Evolutionary conservation across 37 sponge, comb jelly and placozoan species (phyloP).

Genomic region (Agelas oroides): DNA sequence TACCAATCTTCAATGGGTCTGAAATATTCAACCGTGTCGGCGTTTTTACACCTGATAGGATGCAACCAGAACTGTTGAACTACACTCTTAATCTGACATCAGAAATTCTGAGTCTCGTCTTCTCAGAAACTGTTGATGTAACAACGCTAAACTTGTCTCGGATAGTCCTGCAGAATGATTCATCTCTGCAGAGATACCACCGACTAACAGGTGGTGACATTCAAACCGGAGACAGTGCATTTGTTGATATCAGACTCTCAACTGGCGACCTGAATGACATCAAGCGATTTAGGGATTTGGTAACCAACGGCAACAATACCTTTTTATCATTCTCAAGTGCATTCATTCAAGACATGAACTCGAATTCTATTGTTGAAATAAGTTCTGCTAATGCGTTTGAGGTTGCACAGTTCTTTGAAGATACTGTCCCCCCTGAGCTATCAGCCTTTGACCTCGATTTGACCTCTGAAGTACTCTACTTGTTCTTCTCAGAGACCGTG

Average conservation of each 20-base stretch:
- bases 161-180: constrained; percentile 58
- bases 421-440: constrained; percentile 56
- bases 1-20: constrained; percentile 26
- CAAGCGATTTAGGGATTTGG: constrained; percentile 60
- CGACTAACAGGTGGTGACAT: constrained; percentile 50
- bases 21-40: constrained; percentile 12
- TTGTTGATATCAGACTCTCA: constrained; percentile 53
- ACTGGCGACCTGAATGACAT: constrained; percentile 76
- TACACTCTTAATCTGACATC: constrained; percentile 79
- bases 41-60: constrained; percentile 47
- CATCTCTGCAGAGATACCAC: neutral
- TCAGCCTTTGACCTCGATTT: constrained; percentile 64
- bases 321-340: constrained; percentile 55
- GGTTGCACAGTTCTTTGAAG: constrained; percentile 30
- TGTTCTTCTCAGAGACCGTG: constrained; percentile 79
- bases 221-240: constrained; percentile 47
- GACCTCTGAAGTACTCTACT: constrained; percentile 55
- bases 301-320: constrained; percentile 68
- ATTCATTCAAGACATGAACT: constrained; percentile 71
- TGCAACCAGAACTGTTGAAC: constrained; percentile 38
- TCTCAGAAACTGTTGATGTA: constrained; percentile 83
- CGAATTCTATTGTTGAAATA: constrained; percentile 38
- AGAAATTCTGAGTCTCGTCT: constrained; percentile 69
- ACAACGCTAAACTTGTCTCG: constrained; percentile 38
- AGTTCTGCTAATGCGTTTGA: constrained; percentile 1